Base-by-base conservation (phyloP, 2,113 vertebrate genomes). In the Mirounga angustirostris region DNA sequence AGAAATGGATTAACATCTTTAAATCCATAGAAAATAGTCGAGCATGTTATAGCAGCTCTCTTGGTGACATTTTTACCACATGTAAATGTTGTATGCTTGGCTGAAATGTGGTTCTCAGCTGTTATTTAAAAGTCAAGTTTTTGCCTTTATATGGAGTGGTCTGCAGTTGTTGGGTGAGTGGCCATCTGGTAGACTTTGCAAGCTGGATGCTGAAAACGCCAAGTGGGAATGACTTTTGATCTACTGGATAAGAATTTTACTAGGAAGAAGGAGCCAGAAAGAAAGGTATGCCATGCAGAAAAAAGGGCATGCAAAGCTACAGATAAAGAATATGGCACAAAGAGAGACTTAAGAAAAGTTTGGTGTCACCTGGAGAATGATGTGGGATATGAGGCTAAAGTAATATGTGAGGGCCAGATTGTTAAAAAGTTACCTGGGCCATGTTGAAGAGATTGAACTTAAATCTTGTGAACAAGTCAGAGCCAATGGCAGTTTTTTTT, bases 41-140 rank as follows among this genome's bases (percentile, higher is more conserved):
- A 76, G 10, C 28, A 76, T 40, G 22, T 67, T 67, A 89, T 40
- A 52, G 12, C 59, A 50, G 18, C 40, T 91, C 13, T 89, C 30
- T 89, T 91, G 40, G 63, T 95, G 56, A 78, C 61, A 52, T 76
- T 97, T 97, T 95, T 84, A 65, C 18, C 15, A 76, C 54, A 2
- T 80, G 15, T 92, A 58, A 86, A 85, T 92, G 3, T 84, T 95
- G 89, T 97, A 12, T 52, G 40, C 8, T 83, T 73, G 22, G 2
- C 71, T 81, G 0, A 24, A 88, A 19, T 67, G 11, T 26, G 1
- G 15, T 93, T 30, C 36, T 92, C 69, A 59, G 59, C 40, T 91
- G 40, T 96, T 65, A 86, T 61, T 89, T 94, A 89, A 93, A 96
- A 85, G 58, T 85, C 63, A 96, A 81, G 14, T 18, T 71, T 82